Evolutionary conservation across 2,888 invertebrate genomes (phyloP), one percentile per base, ranked within the genome.

Genomic region (Mycalesis mineus): DNA sequence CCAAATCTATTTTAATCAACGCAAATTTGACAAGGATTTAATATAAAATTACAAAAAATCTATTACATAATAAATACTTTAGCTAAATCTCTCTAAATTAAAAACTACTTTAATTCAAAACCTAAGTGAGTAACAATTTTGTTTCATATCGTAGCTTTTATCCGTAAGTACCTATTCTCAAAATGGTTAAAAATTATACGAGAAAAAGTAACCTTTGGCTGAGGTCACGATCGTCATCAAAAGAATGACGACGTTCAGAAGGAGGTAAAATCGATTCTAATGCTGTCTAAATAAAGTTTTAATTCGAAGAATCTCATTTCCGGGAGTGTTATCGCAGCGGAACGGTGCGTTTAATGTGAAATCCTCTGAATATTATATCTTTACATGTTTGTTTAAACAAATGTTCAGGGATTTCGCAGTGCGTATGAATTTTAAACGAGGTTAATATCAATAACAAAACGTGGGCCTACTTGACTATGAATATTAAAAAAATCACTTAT

Each of bases 381-480:
- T 28, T 37, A 37, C 55, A 37, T 50, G 62, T 56, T 58, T 58
- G 60, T 54, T 50, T 63, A 55, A 54, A 62, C 58, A 59, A 56
- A 59, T 37, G 55, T 57, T 61, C 44, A 51, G 53, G 42, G 54
- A 49, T 54, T 48, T 48, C 54, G 58, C 61, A 58, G 61, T 65
- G 62, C 59, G 66, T 63, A 65, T 66, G 66, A 65, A 66, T 62
- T 62, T 62, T 57, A 58, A 66, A 66, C 61, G 55, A 64, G 61
- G 57, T 59, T 63, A 65, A 66, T 66, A 65, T 66, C 63, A 65
- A 63, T 66, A 63, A 65, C 65, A 66, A 65, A 66, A 62, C 63
- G 58, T 49, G 42, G 55, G 49, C 41, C 56, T 40, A 60, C 51
- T 60, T 57, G 53, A 39, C 36, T 36, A 44, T 62, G 62, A 65